A percentile compares a stretch with the other conserved stretches of the same genome.
Evolutionary conservation across 2,888 invertebrate species (phyloP).

Genomic region (Drosophila lacicola): DNA sequence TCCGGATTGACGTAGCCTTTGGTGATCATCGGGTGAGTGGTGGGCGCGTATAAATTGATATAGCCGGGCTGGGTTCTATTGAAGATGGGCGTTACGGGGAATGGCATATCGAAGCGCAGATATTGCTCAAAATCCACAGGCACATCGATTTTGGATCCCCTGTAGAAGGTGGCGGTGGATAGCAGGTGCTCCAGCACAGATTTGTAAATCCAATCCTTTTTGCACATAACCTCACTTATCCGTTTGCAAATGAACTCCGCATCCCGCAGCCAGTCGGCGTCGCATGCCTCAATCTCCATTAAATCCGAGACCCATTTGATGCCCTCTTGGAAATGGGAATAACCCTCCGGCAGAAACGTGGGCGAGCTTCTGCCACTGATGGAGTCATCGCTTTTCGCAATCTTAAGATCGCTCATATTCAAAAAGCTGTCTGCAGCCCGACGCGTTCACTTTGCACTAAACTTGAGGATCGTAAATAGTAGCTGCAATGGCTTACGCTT

Average conservation of each 20-base stretch:
- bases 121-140: slow-evolving; percentile 59
- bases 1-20: slow-evolving; percentile 60
- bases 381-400: slow-evolving; percentile 21
- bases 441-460: slow-evolving; percentile 32
- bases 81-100: slow-evolving; percentile 59
- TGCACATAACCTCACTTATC: slow-evolving; percentile 52
- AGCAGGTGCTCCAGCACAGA: slow-evolving; percentile 45
- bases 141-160: slow-evolving; percentile 63
- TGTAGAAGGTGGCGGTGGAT: slow-evolving; percentile 59
- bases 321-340: slow-evolving; percentile 53
- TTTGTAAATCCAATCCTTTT: slow-evolving; percentile 56
- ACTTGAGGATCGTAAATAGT: neutral
- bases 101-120: slow-evolving; percentile 57
- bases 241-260: slow-evolving; percentile 46
- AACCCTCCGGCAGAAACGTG: slow-evolving; percentile 33
- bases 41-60: slow-evolving; percentile 45
- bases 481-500: neutral
- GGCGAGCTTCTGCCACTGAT: slow-evolving; percentile 2
- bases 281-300: slow-evolving; percentile 53
- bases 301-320: slow-evolving; percentile 57
- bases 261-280: slow-evolving; percentile 52
- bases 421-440: neutral
- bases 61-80: slow-evolving; percentile 58
- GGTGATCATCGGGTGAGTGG: slow-evolving; percentile 52
- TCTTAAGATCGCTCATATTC: slow-evolving; percentile 31